These are phyloP conservation scores for Sciurus niger DNA, from an alignment of 2,113 vertebrate species.

Conservation along the genomic window DNA sequence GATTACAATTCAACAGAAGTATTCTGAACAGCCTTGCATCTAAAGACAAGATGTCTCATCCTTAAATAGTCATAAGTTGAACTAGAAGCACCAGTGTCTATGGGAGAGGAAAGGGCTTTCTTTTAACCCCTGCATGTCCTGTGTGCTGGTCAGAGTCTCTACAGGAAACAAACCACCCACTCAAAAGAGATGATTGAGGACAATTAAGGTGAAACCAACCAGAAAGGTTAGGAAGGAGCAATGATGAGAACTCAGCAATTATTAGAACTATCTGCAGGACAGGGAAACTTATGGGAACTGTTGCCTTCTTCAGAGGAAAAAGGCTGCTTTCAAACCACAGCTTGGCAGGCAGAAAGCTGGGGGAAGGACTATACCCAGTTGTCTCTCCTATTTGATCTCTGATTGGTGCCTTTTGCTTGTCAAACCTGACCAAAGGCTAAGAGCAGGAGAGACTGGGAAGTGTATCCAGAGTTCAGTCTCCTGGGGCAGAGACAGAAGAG, in stretches of 20 bases:
- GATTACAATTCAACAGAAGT: not conserved
- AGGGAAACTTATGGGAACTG: not conserved
- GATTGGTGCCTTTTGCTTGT: no score
- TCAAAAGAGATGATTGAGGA: not conserved
- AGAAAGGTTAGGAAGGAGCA: not conserved
- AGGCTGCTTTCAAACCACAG: no score
- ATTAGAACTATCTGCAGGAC: not conserved
- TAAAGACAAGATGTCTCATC: not conserved
- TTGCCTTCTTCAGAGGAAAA: not conserved
- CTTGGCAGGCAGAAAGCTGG: not conserved
- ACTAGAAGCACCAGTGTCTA: not conserved
- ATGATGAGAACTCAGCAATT: not conserved
- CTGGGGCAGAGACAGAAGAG: not conserved
- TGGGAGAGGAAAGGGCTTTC: not conserved
- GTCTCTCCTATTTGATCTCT: not conserved
- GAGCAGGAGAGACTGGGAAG: not conserved
- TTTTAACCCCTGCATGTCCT: not conserved
- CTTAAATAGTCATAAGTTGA: not conserved
- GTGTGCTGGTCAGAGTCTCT: not conserved
- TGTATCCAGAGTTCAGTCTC: no score
- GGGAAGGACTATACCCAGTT: no score
- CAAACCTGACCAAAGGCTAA: not conserved
- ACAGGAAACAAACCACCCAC: not conserved
- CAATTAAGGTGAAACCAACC: not conserved
- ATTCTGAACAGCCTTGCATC: not conserved